Conservation (phyloP, 1,140 invertebrate species). For the Papilio aristodemus region DNA sequence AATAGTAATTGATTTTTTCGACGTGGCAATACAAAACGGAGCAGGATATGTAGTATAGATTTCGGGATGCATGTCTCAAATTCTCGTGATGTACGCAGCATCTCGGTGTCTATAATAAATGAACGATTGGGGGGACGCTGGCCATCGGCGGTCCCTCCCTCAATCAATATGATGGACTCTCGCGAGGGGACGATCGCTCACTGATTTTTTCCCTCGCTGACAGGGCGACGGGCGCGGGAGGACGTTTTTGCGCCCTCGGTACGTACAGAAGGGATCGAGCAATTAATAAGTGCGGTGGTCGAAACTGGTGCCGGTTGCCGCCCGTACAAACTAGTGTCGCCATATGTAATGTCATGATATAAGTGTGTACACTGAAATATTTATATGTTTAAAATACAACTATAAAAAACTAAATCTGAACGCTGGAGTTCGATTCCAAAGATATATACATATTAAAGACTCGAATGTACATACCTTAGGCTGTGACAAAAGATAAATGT, state of each 20-base stretch:
- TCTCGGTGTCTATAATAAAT: slow-evolving; percentile 79
- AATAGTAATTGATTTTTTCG: too few relatives aligned
- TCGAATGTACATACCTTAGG: not conserved
- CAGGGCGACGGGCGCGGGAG: slow-evolving; percentile 66
- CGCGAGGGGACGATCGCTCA: slow-evolving; percentile 80
- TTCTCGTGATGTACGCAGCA: slow-evolving; percentile 53
- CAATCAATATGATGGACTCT: slow-evolving; percentile 80
- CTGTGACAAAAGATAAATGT: too few relatives aligned
- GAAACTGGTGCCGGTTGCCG: slow-evolving; percentile 43
- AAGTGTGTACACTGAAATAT: too few relatives aligned
- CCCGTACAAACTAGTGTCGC: slow-evolving; percentile 10
- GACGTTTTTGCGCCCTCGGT: slow-evolving; percentile 76
- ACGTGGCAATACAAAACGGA: not conserved
- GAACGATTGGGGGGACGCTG: slow-evolving; percentile 74
- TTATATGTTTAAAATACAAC: too few relatives aligned
- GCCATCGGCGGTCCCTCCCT: slow-evolving; percentile 76
- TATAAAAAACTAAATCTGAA: too few relatives aligned
- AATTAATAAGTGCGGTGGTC: slow-evolving; percentile 74
- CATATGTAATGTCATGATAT: not conserved
- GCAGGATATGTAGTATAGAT: not conserved
- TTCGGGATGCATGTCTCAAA: slow-evolving; percentile 19
- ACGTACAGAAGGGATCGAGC: slow-evolving; percentile 64
- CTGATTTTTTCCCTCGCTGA: slow-evolving; percentile 80
- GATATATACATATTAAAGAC: not conserved
- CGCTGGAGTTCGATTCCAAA: too few relatives aligned